Percentiles rank a stretch among this genome's conserved stretches.
Evolutionary conservation across 1,140 invertebrate genomes (phyloP).

Genomic region (Anastrepha obliqua): DNA sequence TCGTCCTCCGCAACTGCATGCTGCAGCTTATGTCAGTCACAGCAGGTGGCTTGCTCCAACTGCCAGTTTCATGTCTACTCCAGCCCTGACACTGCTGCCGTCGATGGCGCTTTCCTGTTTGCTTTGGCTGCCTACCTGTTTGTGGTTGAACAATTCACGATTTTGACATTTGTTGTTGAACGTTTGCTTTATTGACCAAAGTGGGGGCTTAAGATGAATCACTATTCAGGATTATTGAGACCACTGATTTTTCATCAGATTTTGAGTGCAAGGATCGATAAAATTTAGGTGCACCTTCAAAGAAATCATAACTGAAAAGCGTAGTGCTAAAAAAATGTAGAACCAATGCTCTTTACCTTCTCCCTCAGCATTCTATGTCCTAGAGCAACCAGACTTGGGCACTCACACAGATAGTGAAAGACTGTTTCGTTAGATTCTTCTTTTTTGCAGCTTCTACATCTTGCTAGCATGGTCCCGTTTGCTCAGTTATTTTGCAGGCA

Average conservation of each 20-base stretch:
- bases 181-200: not conserved
- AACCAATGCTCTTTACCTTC: no score
- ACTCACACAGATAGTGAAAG: no score
- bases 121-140: constrained; percentile 25
- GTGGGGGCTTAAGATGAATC: not conserved
- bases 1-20: not conserved
- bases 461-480: no score
- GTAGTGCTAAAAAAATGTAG: no score
- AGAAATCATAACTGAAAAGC: no score
- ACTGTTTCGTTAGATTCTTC: no score
- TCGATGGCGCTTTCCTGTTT: constrained; percentile 25
- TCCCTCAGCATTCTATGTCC: no score
- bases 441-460: no score
- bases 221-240: not conserved
- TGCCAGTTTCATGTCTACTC: not conserved
- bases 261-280: not conserved
- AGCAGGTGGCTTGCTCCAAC: constrained; percentile 48
- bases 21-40: constrained; percentile 41
- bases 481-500: no score
- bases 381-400: no score
- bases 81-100: not conserved
- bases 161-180: not conserved
- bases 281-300: not conserved
- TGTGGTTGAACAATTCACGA: constrained; percentile 11
- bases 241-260: not conserved